phyloP scores from a whole-genome alignment of 2,797 vertebrate genomes.

The Rhadinocentrus ornatus region DNA sequence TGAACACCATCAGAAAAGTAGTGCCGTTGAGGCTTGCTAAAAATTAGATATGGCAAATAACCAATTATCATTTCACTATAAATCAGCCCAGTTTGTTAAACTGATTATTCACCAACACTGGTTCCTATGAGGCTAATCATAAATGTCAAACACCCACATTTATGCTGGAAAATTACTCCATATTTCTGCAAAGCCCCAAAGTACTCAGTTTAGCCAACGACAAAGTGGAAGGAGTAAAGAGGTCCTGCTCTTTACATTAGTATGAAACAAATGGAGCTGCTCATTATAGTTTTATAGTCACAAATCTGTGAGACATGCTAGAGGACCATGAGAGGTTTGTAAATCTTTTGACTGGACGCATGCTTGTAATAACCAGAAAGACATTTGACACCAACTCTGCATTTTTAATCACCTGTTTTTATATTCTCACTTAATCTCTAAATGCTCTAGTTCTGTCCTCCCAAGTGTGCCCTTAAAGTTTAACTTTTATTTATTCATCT shows the following conservation, averaged over 20 bases:
- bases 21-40: conserved; percentile 7
- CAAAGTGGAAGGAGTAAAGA: conserved; percentile 1
- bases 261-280: background rate
- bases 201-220: background rate
- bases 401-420: conserved; percentile 28
- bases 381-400: conserved; percentile 33
- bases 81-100: background rate
- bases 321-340: conserved; percentile 37
- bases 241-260: conserved; percentile 12
- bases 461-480: background rate
- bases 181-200: background rate
- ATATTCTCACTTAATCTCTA: conserved; percentile 4
- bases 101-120: background rate
- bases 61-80: background rate
- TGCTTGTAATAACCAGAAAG: conserved; percentile 24
- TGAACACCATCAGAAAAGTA: conserved; percentile 5
- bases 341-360: conserved; percentile 26
- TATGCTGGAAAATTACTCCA: background rate
- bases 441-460: conserved; percentile 47
- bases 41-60: background rate
- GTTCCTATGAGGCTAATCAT: background rate
- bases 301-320: conserved; percentile 40
- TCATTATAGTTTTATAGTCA: conserved; percentile 28
- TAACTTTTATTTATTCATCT: background rate
- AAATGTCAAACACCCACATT: background rate